Percentiles rank a stretch among this genome's conserved stretches.
Evolutionary conservation across 2,888 invertebrate species (phyloP).

Genomic region (Caenorhabditis sinica): DNA sequence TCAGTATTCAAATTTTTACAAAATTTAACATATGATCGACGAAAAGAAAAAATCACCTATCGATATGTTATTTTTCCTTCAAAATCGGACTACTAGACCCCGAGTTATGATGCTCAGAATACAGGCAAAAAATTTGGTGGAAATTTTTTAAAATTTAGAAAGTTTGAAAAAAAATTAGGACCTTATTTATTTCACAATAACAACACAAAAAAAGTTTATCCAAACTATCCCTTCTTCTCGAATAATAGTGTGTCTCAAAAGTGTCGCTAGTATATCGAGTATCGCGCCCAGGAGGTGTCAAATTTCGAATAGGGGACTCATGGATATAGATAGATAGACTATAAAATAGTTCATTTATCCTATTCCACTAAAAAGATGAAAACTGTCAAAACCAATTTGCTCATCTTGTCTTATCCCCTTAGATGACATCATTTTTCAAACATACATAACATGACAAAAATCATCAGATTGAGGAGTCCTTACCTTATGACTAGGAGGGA

Average conservation of each 20-base stretch:
- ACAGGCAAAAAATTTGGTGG: no score
- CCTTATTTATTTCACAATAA: neutral
- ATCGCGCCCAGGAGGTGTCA: constrained; percentile 19
- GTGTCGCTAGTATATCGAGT: constrained; percentile 11
- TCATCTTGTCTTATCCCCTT: neutral
- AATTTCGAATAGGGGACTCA: constrained; percentile 4
- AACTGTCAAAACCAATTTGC: neutral
- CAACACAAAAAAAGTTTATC: constrained; percentile 27
- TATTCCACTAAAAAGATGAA: no score
- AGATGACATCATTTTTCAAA: constrained; percentile 13
- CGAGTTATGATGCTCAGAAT: no score
- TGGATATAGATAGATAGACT: constrained; percentile 1
- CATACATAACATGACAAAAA: constrained; percentile 36
- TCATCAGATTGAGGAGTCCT: neutral
- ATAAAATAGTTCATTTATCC: constrained; percentile 22
- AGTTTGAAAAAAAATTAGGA: no score
- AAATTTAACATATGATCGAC: no score
- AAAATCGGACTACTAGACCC: no score
- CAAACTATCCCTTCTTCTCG: neutral
- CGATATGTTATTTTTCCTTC: no score
- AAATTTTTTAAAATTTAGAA: no score
- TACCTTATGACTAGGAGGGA: neutral
- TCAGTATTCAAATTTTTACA: no score
- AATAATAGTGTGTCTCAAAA: neutral
- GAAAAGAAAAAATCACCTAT: no score